A percentile compares a stretch with the other conserved stretches of the same genome.
These are phyloP conservation scores for Dione vanillae DNA, from an alignment of 2,888 invertebrate genomes.

Conservation along the genomic window DNA sequence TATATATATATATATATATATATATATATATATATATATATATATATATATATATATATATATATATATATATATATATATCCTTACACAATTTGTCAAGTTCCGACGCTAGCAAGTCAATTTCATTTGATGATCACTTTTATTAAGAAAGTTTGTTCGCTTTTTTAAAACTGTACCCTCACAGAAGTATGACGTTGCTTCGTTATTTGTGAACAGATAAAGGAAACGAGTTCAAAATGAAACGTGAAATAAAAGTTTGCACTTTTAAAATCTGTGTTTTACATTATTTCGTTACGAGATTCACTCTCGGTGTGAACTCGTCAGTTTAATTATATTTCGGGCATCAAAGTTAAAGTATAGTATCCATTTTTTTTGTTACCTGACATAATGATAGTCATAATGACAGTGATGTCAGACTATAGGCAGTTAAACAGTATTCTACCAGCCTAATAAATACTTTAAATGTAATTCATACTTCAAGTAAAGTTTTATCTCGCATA, in stretches of 20 bases:
- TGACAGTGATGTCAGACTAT: too few species aligned
- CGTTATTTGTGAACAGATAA: conserved; percentile 34
- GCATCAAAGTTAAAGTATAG: neutral
- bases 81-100: conserved; percentile 22
- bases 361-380: too few species aligned
- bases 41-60: too few species aligned
- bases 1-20: too few species aligned
- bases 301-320: neutral
- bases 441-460: too few species aligned
- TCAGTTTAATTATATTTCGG: conserved; percentile 1
- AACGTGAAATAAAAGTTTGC: conserved; percentile 57
- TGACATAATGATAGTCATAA: too few species aligned
- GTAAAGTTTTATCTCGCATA: too few species aligned
- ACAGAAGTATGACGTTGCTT: conserved; percentile 32
- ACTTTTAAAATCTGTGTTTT: conserved; percentile 52
- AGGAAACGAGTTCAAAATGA: conserved; percentile 48
- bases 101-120: conserved; percentile 46
- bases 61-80: too few species aligned
- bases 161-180: conserved; percentile 54
- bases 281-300: conserved; percentile 44
- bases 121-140: conserved; percentile 64
- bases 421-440: too few species aligned
- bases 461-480: too few species aligned
- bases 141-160: conserved; percentile 62
- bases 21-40: too few species aligned